phyloP scores from a whole-genome alignment of 1,140 invertebrate species.

The Drosophila nannoptera region DNA sequence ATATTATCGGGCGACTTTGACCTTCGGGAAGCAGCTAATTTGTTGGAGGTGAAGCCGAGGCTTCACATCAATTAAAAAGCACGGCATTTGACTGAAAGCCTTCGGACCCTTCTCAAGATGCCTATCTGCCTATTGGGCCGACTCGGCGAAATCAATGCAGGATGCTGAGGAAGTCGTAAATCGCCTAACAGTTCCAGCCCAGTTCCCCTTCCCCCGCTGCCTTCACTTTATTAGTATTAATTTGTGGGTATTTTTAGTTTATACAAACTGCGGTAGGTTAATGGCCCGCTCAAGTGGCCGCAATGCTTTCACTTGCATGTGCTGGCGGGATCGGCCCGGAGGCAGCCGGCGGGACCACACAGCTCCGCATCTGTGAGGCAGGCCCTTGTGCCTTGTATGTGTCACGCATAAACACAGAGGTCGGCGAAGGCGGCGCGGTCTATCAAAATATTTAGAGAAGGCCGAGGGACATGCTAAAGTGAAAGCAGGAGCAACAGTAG shows the following conservation, averaged over 20 bases:
- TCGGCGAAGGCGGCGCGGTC: slow-evolving; percentile 23
- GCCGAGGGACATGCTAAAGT: slow-evolving; percentile 50
- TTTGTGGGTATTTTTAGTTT: slow-evolving; percentile 54
- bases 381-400: slow-evolving; percentile 57
- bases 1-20: slow-evolving; percentile 68
- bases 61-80: slow-evolving; percentile 64
- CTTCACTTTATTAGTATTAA: slow-evolving; percentile 60
- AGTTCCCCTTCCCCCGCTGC: background rate
- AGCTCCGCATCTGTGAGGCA: slow-evolving; percentile 11
- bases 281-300: slow-evolving; percentile 62
- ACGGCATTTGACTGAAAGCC: slow-evolving; percentile 68
- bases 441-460: slow-evolving; percentile 76
- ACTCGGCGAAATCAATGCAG: slow-evolving; percentile 44
- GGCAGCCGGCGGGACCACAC: slow-evolving; percentile 57
- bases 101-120: slow-evolving; percentile 74
- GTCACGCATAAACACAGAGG: slow-evolving; percentile 56
- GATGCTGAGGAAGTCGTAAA: slow-evolving; percentile 73
- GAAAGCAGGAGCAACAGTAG: slow-evolving; percentile 75
- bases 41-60: slow-evolving; percentile 44
- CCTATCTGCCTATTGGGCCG: slow-evolving; percentile 58
- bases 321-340: slow-evolving; percentile 9
- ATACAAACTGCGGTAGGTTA: slow-evolving; percentile 77
- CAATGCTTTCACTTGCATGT: slow-evolving; percentile 65
- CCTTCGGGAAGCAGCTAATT: slow-evolving; percentile 54
- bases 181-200: slow-evolving; percentile 58